Base-by-base conservation (phyloP, 1,140 invertebrate species). In the Calephelis virginiensis region DNA sequence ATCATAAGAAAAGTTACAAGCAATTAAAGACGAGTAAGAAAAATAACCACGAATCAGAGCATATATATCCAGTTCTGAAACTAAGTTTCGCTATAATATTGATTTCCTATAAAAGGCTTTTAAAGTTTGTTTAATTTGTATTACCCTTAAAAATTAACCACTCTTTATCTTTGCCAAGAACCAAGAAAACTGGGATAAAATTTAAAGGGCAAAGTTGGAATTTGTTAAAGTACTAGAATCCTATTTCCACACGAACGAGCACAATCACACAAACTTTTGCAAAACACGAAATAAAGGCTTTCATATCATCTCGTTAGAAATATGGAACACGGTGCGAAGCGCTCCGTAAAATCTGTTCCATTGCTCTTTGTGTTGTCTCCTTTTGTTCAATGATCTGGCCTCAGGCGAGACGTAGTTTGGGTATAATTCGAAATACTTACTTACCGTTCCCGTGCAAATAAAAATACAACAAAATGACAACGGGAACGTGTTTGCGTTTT, bases 261-360 rank as follows among this genome's bases (percentile, higher is more conserved):
- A 56, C 50, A 50, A 64, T 64, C 17, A 64, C n/a, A 65, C 63
- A 53, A 59, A 53, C 63, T 65, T 74, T 71, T 60, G 43, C 50
- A 69, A 68, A 68, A 64, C 73, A 71, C 69, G 66, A 70, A 76
- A 80, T 78, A 81, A 76, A 78, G 72, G 81, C 65, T 76, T 75
- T 70, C 78, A 75, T 75, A 86, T 88, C 83, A 88, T 86, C 83
- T 82, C 82, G 80, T 86, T 85, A 85, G 76, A 77, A 84, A 88
- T 86, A 86, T 88, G 76, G 85, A 75, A 80, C 83, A 79, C 80
- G 77, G 74, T 82, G 76, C 81, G 77, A 83, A 74, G 77, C 81
- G 82, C 81, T 85, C 81, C 76, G 78, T 75, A 76, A 85, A 86
- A 85, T 82, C 81, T 82, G 82, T 84, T 82, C 72, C 82, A 85